Evolutionary conservation across 2,797 vertebrate species (phyloP), one percentile per base, ranked within the genome.

Genomic region (Sebastolobus alascanus): DNA sequence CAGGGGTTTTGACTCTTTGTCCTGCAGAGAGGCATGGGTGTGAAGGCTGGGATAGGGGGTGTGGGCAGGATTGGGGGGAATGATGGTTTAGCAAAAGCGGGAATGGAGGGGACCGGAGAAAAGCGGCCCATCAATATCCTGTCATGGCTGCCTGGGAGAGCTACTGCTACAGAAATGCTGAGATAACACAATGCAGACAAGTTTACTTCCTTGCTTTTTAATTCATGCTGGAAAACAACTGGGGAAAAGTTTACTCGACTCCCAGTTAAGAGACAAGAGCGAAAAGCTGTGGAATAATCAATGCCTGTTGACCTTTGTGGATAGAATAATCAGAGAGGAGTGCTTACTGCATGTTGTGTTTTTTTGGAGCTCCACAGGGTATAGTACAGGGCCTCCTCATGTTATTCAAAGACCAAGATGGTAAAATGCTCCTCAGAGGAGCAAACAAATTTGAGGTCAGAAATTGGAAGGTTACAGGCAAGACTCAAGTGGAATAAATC

Each of bases 1-100:
- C 84, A 72, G 91, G 83, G 91, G 92, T 92, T 90, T 93, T 87
- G 93, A 95, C 91, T 92, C 90, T 86, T 93, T 90, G 88, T 93
- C 89, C 89, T 82, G 85, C 50, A 40, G 81, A 89, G 82, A 86
- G 77, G 85, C 80, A 84, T 88, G 90, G 46, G 79, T 77, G 82
- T 74, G 69, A 33, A 50, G 68, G 43, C 64, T 56, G 83, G 84
- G 83, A 78, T 20, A 20, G 43, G 58, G 52, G 77, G 72, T 20
- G 58, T 38, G 35, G 7, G 67, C 22, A 1, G 27, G 40, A 59
- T 10, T 50, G 55, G 27, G 18, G 52, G 33, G 68, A 20, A 61
- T 27, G 83, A 75, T 66, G 72, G 69, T 82, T 82, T 73, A 66
- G 84, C 61, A 79, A 87, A 82, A 69, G 60, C 7, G 31, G 72